These are phyloP conservation scores for Monochamus saltuarius DNA, from an alignment of 1,140 invertebrate species.

Conservation along the genomic window DNA sequence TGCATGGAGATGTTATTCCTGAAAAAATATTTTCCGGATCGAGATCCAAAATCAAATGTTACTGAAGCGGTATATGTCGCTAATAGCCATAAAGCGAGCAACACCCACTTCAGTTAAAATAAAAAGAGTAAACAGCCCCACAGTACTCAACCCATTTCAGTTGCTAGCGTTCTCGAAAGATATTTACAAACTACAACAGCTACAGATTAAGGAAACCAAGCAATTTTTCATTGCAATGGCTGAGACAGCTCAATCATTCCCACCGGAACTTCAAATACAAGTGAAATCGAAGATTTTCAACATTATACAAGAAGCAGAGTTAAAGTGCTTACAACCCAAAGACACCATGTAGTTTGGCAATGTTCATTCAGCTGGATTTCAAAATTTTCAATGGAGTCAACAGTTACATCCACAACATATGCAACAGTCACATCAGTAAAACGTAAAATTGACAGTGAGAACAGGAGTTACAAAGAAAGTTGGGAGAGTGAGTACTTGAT, in stretches of 20 bases:
- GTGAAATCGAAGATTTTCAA: slow-evolving; percentile 8
- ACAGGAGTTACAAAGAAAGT: slow-evolving; percentile 38
- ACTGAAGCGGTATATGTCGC: not conserved
- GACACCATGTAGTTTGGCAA: too few species aligned
- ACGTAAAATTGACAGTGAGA: slow-evolving; percentile 49
- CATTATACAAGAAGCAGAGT: too few species aligned
- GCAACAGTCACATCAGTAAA: slow-evolving; percentile 53
- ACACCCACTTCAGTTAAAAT: too few species aligned
- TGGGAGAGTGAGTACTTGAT: slow-evolving; percentile 58
- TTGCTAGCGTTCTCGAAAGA: slow-evolving; percentile 5
- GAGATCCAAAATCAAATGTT: slow-evolving; percentile 4
- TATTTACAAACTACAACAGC: slow-evolving; percentile 9
- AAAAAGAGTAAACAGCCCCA: too few species aligned
- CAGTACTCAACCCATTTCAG: slow-evolving; percentile 2
- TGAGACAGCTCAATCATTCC: slow-evolving; percentile 11
- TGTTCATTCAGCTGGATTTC: too few species aligned
- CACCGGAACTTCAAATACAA: slow-evolving; percentile 5
- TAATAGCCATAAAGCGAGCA: not conserved
- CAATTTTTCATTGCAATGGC: slow-evolving; percentile 9
- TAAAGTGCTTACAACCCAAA: too few species aligned
- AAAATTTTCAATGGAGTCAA: too few species aligned
- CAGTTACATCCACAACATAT: too few species aligned
- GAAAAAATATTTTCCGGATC: not conserved
- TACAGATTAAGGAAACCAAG: slow-evolving; percentile 2
- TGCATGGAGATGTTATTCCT: too few species aligned